These are phyloP conservation scores for Chaenodraco wilsoni DNA, from an alignment of 2,797 vertebrate species.

Conservation along the genomic window DNA sequence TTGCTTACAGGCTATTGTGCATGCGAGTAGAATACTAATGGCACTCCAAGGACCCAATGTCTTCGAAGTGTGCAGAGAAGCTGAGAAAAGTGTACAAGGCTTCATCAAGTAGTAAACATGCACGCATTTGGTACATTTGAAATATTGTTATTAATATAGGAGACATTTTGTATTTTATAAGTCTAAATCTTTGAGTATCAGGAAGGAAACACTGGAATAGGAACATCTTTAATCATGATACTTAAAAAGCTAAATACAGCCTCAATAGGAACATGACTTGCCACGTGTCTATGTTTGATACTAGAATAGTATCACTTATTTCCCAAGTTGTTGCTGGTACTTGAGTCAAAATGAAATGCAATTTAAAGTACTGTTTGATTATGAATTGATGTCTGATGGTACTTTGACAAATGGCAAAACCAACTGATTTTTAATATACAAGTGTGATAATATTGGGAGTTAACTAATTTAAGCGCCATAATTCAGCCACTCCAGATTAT, in stretches of 20 bases:
- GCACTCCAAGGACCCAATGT: conserved; percentile 52
- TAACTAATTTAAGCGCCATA: conserved; percentile 18
- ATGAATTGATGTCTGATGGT: neutral
- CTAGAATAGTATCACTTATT: neutral
- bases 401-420: conserved; percentile 10
- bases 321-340: neutral
- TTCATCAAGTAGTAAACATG: conserved; percentile 27
- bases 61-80: conserved; percentile 46
- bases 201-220: too few species aligned
- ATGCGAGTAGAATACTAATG: conserved; percentile 76
- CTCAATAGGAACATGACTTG: neutral
- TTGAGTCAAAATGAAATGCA: neutral
- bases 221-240: too few species aligned
- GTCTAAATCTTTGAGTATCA: too few species aligned
- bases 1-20: conserved; percentile 72
- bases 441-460: conserved; percentile 12
- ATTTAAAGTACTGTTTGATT: neutral
- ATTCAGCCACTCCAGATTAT: conserved; percentile 12
- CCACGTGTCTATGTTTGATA: neutral
- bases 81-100: conserved; percentile 37
- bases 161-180: neutral
- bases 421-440: neutral
- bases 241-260: neutral
- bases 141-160: neutral
- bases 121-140: conserved; percentile 2